phyloP scores from a whole-genome alignment of 2,888 invertebrate genomes.

The Amaurobius ferox region DNA sequence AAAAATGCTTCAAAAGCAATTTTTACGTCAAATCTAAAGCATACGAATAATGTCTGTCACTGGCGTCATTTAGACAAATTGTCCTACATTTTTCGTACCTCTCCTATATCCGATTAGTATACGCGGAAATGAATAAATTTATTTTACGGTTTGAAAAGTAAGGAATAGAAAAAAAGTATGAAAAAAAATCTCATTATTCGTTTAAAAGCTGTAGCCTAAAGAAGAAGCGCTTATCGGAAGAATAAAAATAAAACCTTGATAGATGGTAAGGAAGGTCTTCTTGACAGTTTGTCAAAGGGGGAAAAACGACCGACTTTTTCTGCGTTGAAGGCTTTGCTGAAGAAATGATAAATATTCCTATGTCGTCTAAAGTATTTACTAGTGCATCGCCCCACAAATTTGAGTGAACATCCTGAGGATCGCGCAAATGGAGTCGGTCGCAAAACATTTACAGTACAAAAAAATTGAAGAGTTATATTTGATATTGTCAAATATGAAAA shows the following conservation, averaged over 20 bases:
- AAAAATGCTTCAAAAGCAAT: too few relatives aligned
- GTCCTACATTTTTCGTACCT: not conserved
- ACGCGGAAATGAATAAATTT: constrained; percentile 52
- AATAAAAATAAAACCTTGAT: constrained; percentile 62
- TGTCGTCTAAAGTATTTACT: constrained; percentile 59
- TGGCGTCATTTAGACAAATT: not conserved
- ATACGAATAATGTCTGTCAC: not conserved
- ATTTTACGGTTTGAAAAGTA: constrained; percentile 32
- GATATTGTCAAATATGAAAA: too few relatives aligned
- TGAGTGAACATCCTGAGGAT: constrained; percentile 41
- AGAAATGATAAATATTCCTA: constrained; percentile 65
- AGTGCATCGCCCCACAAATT: constrained; percentile 55
- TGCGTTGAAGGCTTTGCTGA: constrained; percentile 24
- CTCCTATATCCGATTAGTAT: constrained; percentile 38
- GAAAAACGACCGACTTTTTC: constrained; percentile 42
- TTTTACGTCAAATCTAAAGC: too few relatives aligned
- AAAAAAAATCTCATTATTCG: constrained; percentile 61
- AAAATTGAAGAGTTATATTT: too few relatives aligned
- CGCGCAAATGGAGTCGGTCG: constrained; percentile 25
- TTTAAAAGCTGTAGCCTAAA: constrained; percentile 48
- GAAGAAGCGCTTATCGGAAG: constrained; percentile 53
- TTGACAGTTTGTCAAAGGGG: constrained; percentile 60
- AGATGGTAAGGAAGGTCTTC: constrained; percentile 58
- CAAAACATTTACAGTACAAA: not conserved
- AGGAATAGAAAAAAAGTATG: not conserved